A percentile compares a stretch with the other conserved stretches of the same genome.
These are phyloP conservation scores for Manis pentadactyla DNA, from an alignment of 2,797 vertebrate genomes.

Conservation along the genomic window DNA sequence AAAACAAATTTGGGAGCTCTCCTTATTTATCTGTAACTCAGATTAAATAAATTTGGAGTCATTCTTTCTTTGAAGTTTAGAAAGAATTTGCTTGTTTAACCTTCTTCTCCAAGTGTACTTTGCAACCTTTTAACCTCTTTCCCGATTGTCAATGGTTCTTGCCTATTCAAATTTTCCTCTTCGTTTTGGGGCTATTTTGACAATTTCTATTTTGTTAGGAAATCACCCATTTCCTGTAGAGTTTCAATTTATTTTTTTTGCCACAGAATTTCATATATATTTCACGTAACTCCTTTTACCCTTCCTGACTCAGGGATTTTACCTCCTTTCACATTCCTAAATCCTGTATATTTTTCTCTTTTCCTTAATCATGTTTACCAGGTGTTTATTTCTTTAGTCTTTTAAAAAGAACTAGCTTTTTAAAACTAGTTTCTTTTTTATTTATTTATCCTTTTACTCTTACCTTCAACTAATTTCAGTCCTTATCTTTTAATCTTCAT, in stretches of 20 bases:
- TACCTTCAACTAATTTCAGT: neutral
- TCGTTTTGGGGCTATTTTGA: neutral
- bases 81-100: neutral
- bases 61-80: neutral
- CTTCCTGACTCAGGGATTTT: neutral
- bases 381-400: neutral
- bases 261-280: neutral
- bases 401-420: neutral
- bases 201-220: conserved; percentile 1
- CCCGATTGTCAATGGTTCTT: neutral
- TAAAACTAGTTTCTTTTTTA: neutral
- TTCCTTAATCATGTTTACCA: neutral
- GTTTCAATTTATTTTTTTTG: neutral
- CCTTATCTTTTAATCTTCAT: neutral
- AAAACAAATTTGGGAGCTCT: neutral
- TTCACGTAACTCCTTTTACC: neutral
- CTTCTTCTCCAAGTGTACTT: neutral
- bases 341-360: neutral
- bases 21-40: neutral
- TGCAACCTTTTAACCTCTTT: neutral
- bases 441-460: neutral
- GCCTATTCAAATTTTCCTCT: neutral
- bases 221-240: neutral
- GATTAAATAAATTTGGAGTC: neutral
- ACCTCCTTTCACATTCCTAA: neutral